Evolutionary conservation across 2,113 vertebrate genomes (phyloP), one percentile per base, ranked within the genome.

Genomic region (Aptenodytes patagonicus): DNA sequence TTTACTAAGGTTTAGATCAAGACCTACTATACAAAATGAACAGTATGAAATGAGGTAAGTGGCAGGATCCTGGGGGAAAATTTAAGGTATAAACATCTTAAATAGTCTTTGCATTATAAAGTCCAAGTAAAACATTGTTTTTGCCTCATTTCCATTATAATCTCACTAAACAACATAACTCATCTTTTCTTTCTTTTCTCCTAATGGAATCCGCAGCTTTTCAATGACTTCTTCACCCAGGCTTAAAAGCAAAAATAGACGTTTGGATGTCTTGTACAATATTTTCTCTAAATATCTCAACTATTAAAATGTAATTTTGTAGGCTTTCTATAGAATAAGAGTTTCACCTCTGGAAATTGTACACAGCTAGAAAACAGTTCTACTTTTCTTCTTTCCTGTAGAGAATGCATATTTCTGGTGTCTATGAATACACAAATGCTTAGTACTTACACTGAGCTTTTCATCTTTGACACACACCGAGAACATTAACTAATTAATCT

Each of bases 401-500:
- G 26, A 52, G 47, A 87, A 47, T 36, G 47, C 3, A 2, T 82
- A 89, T 90, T 83, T 93, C 69, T 93, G 7, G 4, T 62, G 47
- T 36, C 42, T 95, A 14, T 52, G 80, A 75, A 68, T 71, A 64
- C 28, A 72, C 44, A 93, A 76, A 87, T 57, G 16, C 44, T 65
- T 80, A 76, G 47, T 54, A 84, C 52, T 92, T 90, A 36, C 21
- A 25, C 57, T 38, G n/a, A 89, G 88, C 32, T 95, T 97, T 96
- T 87, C 32, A 75, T 78, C 83, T 90, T 81, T 93, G 64, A 87
- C 5, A 5, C 1, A 4, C 40, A 44, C 19, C 3, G 4, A 70
- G n/a, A 91, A 61, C 44, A 89, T 90, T 84, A 73, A 84, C 64
- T 95, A 95, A 95, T 93, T 95, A 93, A 92, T 93, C 80, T 91